Base-by-base conservation (phyloP, 2,113 vertebrate species). In the Maccullochella peelii region DNA sequence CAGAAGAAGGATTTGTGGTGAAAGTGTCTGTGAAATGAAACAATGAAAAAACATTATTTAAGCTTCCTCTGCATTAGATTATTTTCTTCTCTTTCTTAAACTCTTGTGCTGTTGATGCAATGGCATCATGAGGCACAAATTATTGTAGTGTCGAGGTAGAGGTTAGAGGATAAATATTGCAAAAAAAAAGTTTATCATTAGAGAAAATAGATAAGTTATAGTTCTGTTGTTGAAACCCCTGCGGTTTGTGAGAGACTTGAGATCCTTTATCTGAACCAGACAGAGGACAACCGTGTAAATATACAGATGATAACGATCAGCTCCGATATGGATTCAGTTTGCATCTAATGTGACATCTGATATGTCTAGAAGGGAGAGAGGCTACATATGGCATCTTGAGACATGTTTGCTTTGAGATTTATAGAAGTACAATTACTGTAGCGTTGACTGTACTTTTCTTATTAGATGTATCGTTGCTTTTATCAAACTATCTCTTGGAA, bases 291-390 rank as follows among this genome's bases (percentile, higher is more conserved):
- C 14, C 18, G 10, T 58, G 42, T 59, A 50, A 79, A 33, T 33
- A 80, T 62, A 75, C 69, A 83, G 38, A 57, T 58, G 73, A 81
- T 5, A 57, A 33, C 6, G 18, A 77, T 84, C 73, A 70, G 59
- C 38, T 57, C 8, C 2, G 11, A 75, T 70, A 55, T 73, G 55
- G 27, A 65, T 78, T 68, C n/a, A n/a, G 25, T 79, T 82, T 68
- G 40, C 16, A 25, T 66, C 54, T 67, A 25, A 58, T 62, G 27
- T 47, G 38, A 62, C 50, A 66, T 54, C 25, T 85, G 58, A 65
- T 25, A 40, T 30, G 14, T 57, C 1, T 54, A 11, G 30, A 73
- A 23, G 30, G 27, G 40, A 61, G 40, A 57, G 40, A 77, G 30
- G 20, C 38, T 65, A 57, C 52, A 77, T 57, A 18, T 61, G 50